These are phyloP conservation scores for Acronicta psi DNA, from an alignment of 2,888 invertebrate species.

Conservation along the genomic window DNA sequence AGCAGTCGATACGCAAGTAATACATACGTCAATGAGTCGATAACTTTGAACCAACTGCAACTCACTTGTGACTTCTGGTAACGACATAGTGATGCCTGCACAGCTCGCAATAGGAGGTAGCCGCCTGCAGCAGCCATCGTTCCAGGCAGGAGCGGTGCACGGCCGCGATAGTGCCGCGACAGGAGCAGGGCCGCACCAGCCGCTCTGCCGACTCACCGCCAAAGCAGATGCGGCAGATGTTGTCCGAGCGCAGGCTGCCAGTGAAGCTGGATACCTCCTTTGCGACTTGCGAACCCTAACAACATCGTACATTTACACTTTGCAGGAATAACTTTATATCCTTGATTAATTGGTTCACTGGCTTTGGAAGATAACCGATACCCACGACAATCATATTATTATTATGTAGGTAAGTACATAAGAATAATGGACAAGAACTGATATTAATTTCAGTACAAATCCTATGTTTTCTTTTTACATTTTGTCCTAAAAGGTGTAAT, in stretches of 20 bases:
- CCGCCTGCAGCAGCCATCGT: constrained; percentile 85
- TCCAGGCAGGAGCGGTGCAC: constrained; percentile 85
- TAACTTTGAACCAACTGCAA: neutral
- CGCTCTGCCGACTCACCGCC: constrained; percentile 84
- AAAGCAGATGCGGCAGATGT: constrained; percentile 86
- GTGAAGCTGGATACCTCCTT: constrained; percentile 73
- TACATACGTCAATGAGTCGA: too few species aligned
- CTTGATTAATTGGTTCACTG: too few species aligned
- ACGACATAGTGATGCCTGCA: constrained; percentile 84
- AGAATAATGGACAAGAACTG: too few species aligned
- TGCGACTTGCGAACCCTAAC: constrained; percentile 64
- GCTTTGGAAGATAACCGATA: too few species aligned
- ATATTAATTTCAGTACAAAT: too few species aligned
- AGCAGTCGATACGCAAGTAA: too few species aligned
- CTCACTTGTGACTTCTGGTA: constrained; percentile 82
- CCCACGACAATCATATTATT: too few species aligned
- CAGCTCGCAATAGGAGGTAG: constrained; percentile 85
- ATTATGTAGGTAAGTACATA: too few species aligned
- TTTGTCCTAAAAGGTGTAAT: too few species aligned
- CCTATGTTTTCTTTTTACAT: too few species aligned
- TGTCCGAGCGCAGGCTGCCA: constrained; percentile 72
- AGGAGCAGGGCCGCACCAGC: constrained; percentile 83
- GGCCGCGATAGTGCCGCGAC: constrained; percentile 84
- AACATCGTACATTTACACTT: constrained; percentile 1
- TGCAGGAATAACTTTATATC: too few species aligned